Conservation (phyloP, 2,113 vertebrate genomes). For the Cyanoramphus novaezelandiae region DNA sequence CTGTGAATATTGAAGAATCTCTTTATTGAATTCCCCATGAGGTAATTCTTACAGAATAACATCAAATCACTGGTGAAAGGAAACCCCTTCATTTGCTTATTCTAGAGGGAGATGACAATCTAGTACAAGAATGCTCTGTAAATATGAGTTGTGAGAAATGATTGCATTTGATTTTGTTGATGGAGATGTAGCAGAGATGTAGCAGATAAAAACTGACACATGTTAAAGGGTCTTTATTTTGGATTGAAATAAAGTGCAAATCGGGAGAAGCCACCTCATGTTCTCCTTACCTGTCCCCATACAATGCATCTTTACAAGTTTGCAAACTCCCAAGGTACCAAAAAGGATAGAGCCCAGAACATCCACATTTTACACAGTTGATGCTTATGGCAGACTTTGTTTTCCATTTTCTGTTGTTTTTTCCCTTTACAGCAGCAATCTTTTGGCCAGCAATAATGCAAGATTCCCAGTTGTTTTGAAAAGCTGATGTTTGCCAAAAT, state of each 20-base stretch:
- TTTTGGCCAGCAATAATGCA: background rate
- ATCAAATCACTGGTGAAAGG: background rate
- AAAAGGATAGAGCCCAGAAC: background rate
- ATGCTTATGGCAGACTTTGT: background rate
- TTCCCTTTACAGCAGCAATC: background rate
- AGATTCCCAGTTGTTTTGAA: conserved; percentile 22
- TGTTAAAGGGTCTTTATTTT: background rate
- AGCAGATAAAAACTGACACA: background rate
- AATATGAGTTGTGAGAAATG: background rate
- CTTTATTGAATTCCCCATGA: background rate
- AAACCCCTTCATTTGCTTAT: background rate
- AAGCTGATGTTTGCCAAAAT: conserved; percentile 59
- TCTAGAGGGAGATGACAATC: conserved; percentile 8
- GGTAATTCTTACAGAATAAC: background rate
- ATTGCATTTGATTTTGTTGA: background rate
- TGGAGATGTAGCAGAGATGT: background rate
- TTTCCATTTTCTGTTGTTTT: background rate
- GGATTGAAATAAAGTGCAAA: background rate
- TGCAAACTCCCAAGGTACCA: background rate
- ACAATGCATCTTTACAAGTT: background rate
- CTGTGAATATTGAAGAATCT: background rate
- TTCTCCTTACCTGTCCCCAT: background rate
- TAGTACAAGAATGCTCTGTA: background rate
- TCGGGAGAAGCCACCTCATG: background rate
- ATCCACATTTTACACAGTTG: background rate